These are phyloP conservation scores for Asobara japonica DNA, from an alignment of 1,140 invertebrate genomes.

Conservation along the genomic window DNA sequence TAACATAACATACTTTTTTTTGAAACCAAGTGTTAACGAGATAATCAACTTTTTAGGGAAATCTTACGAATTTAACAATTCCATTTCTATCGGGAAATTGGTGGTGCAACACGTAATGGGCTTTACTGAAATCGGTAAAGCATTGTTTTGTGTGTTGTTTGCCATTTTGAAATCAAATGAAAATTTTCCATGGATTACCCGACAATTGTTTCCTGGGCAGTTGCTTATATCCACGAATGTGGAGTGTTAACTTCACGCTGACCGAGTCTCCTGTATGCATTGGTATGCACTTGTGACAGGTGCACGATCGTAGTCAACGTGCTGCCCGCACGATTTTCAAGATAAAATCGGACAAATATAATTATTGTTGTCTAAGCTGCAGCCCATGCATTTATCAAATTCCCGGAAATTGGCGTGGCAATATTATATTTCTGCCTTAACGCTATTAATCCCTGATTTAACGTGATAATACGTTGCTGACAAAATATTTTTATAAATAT, in stretches of 20 bases:
- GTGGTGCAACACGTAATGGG: too few relatives aligned
- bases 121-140: too few relatives aligned
- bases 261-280: slow-evolving; percentile 45
- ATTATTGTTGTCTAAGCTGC: slow-evolving; percentile 48
- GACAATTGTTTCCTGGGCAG: too few relatives aligned
- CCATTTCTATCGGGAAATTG: too few relatives aligned
- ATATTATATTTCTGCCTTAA: not conserved
- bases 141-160: too few relatives aligned
- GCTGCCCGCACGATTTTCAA: slow-evolving; percentile 65
- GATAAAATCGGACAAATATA: slow-evolving; percentile 61
- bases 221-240: not conserved
- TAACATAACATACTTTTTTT: too few relatives aligned
- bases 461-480: not conserved
- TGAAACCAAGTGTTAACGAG: too few relatives aligned
- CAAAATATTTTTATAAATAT: not conserved
- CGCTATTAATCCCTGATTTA: not conserved
- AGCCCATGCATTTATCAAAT: slow-evolving; percentile 48
- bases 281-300: slow-evolving; percentile 55
- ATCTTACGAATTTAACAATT: too few relatives aligned
- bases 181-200: too few relatives aligned
- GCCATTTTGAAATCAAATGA: too few relatives aligned
- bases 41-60: too few relatives aligned
- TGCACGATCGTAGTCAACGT: slow-evolving; percentile 44
- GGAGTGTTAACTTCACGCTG: slow-evolving; percentile 22
- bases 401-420: not conserved